These are phyloP conservation scores for Emys orbicularis DNA, from an alignment of 2,797 vertebrate species.

Conservation along the genomic window DNA sequence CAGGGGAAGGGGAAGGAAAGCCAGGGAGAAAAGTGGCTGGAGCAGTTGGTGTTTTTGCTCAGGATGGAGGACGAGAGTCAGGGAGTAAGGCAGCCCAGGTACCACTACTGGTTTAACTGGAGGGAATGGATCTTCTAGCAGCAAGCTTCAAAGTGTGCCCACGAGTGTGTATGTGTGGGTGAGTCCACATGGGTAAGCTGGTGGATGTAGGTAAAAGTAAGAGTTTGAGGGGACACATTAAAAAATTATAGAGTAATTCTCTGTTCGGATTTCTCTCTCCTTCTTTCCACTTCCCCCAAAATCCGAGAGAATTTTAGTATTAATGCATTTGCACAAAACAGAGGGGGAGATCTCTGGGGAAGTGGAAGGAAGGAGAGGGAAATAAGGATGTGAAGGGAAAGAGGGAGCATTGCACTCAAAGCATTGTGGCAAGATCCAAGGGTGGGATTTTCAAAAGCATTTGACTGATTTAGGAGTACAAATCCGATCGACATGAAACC, in stretches of 20 bases:
- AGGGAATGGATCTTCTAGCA: neutral
- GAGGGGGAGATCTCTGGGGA: neutral
- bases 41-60: neutral
- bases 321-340: neutral
- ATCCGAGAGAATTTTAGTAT: too few species aligned
- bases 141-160: neutral
- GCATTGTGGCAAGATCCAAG: neutral
- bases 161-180: neutral
- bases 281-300: neutral
- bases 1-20: neutral
- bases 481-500: neutral
- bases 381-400: neutral
- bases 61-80: neutral
- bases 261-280: neutral
- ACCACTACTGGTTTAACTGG: neutral
- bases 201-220: neutral
- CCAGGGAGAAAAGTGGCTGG: neutral
- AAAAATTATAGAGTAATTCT: neutral
- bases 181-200: neutral
- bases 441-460: neutral
- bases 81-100: neutral
- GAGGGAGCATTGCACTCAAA: neutral
- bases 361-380: neutral
- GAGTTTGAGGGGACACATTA: neutral
- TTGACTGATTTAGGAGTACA: neutral